Evolutionary conservation across 1,140 invertebrate species (phyloP).

Genomic region (Radopholus similis): DNA sequence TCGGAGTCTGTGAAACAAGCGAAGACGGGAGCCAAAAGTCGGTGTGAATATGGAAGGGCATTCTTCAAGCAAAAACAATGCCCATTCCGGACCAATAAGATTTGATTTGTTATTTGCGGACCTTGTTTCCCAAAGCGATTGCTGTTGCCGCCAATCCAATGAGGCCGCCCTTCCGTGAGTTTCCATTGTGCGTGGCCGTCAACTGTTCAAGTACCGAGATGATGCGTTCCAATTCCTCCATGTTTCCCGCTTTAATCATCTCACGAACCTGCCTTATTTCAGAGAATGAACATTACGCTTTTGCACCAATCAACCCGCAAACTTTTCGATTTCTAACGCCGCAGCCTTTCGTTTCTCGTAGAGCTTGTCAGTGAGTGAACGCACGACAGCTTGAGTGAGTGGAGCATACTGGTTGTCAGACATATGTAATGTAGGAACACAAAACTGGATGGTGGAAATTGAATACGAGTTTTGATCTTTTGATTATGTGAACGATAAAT

Average conservation of each 20-base stretch:
- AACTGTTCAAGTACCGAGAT: slow-evolving; percentile 42
- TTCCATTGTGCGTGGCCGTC: slow-evolving; percentile 65
- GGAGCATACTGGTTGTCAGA: slow-evolving; percentile 39
- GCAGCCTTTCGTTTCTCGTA: slow-evolving; percentile 96
- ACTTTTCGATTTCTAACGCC: slow-evolving; percentile 97
- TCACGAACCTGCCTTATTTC: slow-evolving; percentile 66
- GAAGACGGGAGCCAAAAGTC: slow-evolving; percentile 83
- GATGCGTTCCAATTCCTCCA: slow-evolving; percentile 53
- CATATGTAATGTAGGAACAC: neutral
- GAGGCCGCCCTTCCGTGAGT: slow-evolving; percentile 81
- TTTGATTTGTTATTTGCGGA: slow-evolving; percentile 53
- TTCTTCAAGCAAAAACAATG: slow-evolving; percentile 61
- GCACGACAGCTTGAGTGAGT: slow-evolving; percentile 63
- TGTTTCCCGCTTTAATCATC: slow-evolving; percentile 62
- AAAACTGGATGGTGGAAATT: neutral
- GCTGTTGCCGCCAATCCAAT: slow-evolving; percentile 94
- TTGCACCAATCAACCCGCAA: slow-evolving; percentile 60
- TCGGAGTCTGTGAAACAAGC: slow-evolving; percentile 87
- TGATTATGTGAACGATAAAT: no score
- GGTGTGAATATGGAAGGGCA: slow-evolving; percentile 70
- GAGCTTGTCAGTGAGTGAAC: slow-evolving; percentile 87
- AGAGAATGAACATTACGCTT: no score
- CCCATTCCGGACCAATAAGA: no score
- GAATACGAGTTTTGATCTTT: neutral
- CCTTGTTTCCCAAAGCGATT: slow-evolving; percentile 82